phyloP scores from a whole-genome alignment of 2,888 invertebrate species.

The Chrysodeixis includens region DNA sequence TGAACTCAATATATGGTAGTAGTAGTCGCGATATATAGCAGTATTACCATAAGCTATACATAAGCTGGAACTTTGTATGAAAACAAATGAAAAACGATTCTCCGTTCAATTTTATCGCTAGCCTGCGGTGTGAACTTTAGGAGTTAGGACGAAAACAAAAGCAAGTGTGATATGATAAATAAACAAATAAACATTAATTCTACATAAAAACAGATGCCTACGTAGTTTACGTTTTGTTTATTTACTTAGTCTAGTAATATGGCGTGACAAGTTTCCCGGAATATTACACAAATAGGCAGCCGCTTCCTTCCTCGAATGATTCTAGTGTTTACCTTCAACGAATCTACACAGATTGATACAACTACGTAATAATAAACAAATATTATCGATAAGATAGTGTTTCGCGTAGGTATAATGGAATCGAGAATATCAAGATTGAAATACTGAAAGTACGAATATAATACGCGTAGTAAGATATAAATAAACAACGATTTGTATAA shows the following conservation, averaged over 20 bases:
- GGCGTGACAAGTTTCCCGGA: conserved; percentile 58
- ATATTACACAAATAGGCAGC: conserved; percentile 28
- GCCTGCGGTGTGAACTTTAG: too few relatives aligned
- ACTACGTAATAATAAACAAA: conserved; percentile 26
- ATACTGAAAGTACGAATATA: not conserved
- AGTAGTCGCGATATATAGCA: too few relatives aligned
- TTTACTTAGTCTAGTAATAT: conserved; percentile 31
- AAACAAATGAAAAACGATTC: too few relatives aligned
- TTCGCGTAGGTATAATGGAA: not conserved
- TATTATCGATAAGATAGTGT: conserved; percentile 33
- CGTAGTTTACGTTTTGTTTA: conserved; percentile 19
- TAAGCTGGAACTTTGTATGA: too few relatives aligned
- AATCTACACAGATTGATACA: conserved; percentile 18
- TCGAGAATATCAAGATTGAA: not conserved
- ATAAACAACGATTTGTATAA: too few relatives aligned
- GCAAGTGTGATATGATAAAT: too few relatives aligned
- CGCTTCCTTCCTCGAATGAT: conserved; percentile 41
- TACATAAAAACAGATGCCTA: not conserved
- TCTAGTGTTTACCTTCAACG: conserved; percentile 35
- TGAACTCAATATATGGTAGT: too few relatives aligned
- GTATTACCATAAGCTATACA: too few relatives aligned
- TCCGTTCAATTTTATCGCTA: too few relatives aligned
- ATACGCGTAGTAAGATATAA: not conserved
- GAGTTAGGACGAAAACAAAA: too few relatives aligned
- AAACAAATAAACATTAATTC: too few relatives aligned